phyloP scores from a whole-genome alignment of 2,797 vertebrate genomes.

The Serranus cabrilla region DNA sequence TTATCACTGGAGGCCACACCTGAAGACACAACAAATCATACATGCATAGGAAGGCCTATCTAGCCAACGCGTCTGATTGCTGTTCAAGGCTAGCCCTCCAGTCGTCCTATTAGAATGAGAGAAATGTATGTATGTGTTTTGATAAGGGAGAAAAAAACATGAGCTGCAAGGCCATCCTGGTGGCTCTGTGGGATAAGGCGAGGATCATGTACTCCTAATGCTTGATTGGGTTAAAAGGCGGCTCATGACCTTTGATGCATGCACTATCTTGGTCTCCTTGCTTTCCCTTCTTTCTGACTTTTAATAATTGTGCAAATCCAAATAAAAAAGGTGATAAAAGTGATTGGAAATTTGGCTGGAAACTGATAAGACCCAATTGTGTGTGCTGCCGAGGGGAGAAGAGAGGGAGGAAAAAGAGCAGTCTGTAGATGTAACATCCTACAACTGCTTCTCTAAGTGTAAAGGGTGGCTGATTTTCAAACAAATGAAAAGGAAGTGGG shows the following conservation, averaged over 20 bases:
- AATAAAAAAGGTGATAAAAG: constrained; percentile 37
- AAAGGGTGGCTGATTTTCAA: neutral
- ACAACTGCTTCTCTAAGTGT: neutral
- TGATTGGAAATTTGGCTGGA: constrained; percentile 36
- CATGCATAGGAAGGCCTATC: constrained; percentile 69
- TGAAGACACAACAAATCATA: constrained; percentile 77
- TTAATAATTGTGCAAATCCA: constrained; percentile 44
- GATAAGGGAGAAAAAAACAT: constrained; percentile 66
- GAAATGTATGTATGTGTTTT: constrained; percentile 71
- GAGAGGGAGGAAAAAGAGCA: neutral
- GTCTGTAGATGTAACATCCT: neutral
- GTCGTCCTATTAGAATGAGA: constrained; percentile 62
- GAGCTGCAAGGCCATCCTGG: constrained; percentile 64
- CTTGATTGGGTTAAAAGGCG: constrained; percentile 65
- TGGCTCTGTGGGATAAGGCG: constrained; percentile 62
- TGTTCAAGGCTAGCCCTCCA: constrained; percentile 75
- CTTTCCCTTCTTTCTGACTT: constrained; percentile 12
- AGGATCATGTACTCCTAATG: constrained; percentile 52
- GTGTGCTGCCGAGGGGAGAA: neutral
- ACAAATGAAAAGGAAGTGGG: constrained; percentile 11
- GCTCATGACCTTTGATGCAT: constrained; percentile 61
- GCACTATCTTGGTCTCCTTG: constrained; percentile 16
- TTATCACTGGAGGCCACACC: constrained; percentile 78
- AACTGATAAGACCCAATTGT: constrained; percentile 17
- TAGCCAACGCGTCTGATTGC: constrained; percentile 57